A percentile compares a stretch with the other conserved stretches of the same genome.
These are phyloP conservation scores for Gallinago jamesoni DNA, from an alignment of 2,113 vertebrate genomes.

Conservation along the genomic window DNA sequence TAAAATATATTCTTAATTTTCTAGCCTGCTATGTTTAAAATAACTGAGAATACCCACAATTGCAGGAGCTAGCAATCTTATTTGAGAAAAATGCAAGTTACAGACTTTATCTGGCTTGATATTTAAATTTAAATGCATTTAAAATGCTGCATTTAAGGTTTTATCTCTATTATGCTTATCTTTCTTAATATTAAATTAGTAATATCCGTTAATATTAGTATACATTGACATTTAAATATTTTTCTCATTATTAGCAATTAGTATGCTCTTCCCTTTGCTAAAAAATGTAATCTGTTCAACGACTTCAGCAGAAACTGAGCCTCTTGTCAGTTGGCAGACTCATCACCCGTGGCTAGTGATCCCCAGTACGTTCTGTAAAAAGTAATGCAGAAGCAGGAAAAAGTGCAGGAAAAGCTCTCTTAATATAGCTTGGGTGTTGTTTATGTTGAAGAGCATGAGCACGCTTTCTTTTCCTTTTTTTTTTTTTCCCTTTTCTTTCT, in stretches of 20 bases:
- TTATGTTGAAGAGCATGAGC: background rate
- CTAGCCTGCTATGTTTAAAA: background rate
- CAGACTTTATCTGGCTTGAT: background rate
- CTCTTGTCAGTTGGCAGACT: background rate
- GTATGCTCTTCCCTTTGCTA: background rate
- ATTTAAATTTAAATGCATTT: background rate
- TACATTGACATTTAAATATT: background rate
- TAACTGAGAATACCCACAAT: background rate
- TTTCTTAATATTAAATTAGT: background rate
- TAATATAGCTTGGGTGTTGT: background rate
- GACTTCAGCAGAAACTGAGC: background rate
- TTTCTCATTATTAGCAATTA: background rate
- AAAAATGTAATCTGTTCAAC: background rate
- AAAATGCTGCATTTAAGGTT: background rate
- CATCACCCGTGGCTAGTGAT: background rate
- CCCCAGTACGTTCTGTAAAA: background rate
- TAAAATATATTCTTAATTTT: background rate
- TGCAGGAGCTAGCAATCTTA: background rate
- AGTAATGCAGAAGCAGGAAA: too few relatives aligned
- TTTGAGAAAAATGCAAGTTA: background rate
- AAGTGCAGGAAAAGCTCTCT: background rate
- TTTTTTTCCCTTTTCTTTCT: background rate
- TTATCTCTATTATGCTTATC: background rate
- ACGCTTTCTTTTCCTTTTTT: background rate
- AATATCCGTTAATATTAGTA: background rate